phyloP scores from a whole-genome alignment of 1,140 invertebrate genomes.

The Brachionus calyciflorus region DNA sequence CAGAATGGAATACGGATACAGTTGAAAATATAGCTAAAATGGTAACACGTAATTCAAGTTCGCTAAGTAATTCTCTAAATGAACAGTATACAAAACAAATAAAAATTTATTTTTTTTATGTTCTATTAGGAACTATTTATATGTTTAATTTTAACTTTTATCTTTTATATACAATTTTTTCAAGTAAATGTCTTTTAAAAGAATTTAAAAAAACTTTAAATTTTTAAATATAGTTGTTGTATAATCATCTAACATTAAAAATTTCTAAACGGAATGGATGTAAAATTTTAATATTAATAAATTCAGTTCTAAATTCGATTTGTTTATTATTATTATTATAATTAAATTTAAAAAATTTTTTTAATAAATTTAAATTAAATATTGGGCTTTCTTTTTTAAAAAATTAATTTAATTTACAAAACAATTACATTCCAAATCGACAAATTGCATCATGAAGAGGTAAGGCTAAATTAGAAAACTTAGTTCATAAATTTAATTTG shows the following conservation, averaged over 20 bases:
- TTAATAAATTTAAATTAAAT: too few relatives aligned
- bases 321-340: too few relatives aligned
- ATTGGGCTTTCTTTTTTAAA: too few relatives aligned
- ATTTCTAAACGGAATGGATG: too few relatives aligned
- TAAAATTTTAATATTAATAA: too few relatives aligned
- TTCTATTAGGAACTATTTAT: background rate
- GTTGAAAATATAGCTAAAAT: conserved; percentile 6
- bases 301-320: too few relatives aligned
- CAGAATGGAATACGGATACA: background rate
- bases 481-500: background rate
- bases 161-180: conserved; percentile 23
- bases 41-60: background rate
- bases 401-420: background rate
- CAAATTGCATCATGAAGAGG: conserved; percentile 74
- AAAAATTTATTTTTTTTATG: conserved; percentile 16
- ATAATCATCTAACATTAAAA: too few relatives aligned
- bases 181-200: conserved; percentile 3
- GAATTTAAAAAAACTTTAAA: conserved; percentile 9
- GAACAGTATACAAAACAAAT: background rate
- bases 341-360: too few relatives aligned
- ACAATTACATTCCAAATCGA: conserved; percentile 43
- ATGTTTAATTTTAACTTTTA: conserved; percentile 33
- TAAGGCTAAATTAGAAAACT: conserved; percentile 62
- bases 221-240: too few relatives aligned
- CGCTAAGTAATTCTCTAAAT: background rate